phyloP scores from a whole-genome alignment of 2,888 invertebrate genomes.

The Mesorhabditis belari region DNA sequence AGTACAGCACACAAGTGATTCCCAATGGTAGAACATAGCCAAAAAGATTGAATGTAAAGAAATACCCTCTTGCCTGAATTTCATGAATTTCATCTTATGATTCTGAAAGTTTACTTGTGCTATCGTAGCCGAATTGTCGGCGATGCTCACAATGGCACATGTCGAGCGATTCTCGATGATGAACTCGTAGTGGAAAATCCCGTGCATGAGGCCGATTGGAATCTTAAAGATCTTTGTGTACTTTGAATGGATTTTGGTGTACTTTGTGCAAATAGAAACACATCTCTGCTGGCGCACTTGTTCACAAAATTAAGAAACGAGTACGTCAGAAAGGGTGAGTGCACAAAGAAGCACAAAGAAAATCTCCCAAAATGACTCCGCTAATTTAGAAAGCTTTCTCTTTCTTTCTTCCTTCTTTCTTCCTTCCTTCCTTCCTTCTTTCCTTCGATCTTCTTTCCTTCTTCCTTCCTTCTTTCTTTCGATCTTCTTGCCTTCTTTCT shows the following conservation, averaged over 20 bases:
- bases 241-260: no score
- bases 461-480: no score
- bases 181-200: slow-evolving; percentile 40
- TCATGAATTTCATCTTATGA: neutral
- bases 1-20: slow-evolving; percentile 77
- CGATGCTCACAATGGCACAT: slow-evolving; percentile 46
- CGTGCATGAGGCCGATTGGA: slow-evolving; percentile 33
- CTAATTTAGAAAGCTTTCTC: no score
- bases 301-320: no score
- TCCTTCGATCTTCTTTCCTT: no score
- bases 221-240: no score
- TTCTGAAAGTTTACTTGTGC: slow-evolving; percentile 14
- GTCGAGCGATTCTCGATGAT: slow-evolving; percentile 42
- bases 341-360: neutral
- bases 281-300: no score
- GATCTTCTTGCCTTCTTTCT: no score
- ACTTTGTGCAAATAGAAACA: no score
- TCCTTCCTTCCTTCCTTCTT: no score
- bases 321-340: neutral
- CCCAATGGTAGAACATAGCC: slow-evolving; percentile 81
- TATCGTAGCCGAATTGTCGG: slow-evolving; percentile 32
- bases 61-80: slow-evolving; percentile 41
- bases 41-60: slow-evolving; percentile 77
- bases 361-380: no score
- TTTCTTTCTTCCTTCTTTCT: no score